A percentile compares a stretch with the other conserved stretches of the same genome.
Conservation (phyloP, 35 echinoderm and acorn worm genomes). For the Apostichopus japonicus region DNA sequence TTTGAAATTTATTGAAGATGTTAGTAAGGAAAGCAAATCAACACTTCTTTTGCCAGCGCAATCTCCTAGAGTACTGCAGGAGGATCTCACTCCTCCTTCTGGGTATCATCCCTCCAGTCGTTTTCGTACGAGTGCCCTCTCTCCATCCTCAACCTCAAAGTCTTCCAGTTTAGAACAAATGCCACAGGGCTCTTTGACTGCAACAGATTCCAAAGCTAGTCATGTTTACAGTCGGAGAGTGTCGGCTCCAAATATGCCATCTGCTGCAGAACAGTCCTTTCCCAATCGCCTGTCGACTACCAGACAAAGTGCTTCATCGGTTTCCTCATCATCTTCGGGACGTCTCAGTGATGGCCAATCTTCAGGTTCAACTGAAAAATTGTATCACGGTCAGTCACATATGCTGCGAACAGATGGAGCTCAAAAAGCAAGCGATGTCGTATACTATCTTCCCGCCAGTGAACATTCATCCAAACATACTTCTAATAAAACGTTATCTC, state of each 20-base stretch:
- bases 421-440: conserved; percentile 31
- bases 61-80: conserved; percentile 16
- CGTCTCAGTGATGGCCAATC: conserved; percentile 72
- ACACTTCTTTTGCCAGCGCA: conserved; percentile 67
- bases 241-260: conserved; percentile 17
- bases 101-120: conserved; percentile 28
- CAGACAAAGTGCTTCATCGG: conserved; percentile 63
- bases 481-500: neutral
- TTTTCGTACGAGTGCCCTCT: conserved; percentile 19
- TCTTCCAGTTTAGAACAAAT: conserved; percentile 63
- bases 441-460: conserved; percentile 1
- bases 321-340: conserved; percentile 73
- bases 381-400: conserved; percentile 44
- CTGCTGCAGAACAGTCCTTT: conserved; percentile 33
- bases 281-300: conserved; percentile 45
- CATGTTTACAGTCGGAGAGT: conserved; percentile 6
- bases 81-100: neutral
- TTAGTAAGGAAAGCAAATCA: conserved; percentile 70
- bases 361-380: conserved; percentile 73
- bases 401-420: conserved; percentile 40
- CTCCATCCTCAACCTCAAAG: conserved; percentile 18
- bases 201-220: conserved; percentile 9
- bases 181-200: conserved; percentile 5
- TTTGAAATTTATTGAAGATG: conserved; percentile 72
- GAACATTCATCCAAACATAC: conserved; percentile 36